phyloP scores from a whole-genome alignment of 2,888 invertebrate genomes.

The Bellardia bayeri region DNA sequence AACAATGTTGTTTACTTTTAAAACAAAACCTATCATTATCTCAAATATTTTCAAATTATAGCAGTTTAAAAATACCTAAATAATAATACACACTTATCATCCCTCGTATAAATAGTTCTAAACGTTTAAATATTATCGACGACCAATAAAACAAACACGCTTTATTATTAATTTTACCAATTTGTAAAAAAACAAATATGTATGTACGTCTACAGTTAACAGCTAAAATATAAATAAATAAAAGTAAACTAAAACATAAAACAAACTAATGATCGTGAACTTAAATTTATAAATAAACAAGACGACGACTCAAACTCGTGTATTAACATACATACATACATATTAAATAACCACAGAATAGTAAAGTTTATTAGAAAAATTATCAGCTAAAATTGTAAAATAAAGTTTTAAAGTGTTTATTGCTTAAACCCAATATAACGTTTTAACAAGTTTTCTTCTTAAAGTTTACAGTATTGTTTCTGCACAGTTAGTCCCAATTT shows the following conservation, averaged over 20 bases:
- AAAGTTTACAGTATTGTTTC: too few species aligned
- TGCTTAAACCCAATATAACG: too few species aligned
- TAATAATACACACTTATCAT: conserved; percentile 3
- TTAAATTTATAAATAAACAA: conserved; percentile 34
- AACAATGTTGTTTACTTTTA: not conserved
- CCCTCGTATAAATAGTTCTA: conserved; percentile 7
- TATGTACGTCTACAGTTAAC: conserved; percentile 36
- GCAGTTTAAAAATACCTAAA: not conserved
- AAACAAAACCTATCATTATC: not conserved
- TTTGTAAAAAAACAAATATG: conserved; percentile 11
- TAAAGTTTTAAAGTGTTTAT: not conserved
- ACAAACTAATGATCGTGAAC: conserved; percentile 61
- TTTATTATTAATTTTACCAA: conserved; percentile 26
- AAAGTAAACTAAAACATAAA: conserved; percentile 25
- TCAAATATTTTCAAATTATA: not conserved
- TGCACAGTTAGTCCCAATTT: too few species aligned
- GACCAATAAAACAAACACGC: conserved; percentile 2
- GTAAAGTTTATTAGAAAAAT: not conserved
- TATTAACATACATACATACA: not conserved
- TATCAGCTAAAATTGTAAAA: not conserved
- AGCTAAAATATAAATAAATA: conserved; percentile 30
- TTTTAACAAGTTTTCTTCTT: too few species aligned
- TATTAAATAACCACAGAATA: conserved; percentile 1
- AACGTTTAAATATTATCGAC: not conserved
- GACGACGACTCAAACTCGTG: not conserved